Evolutionary conservation across 53 echinoderm and acorn worm genomes (phyloP), one percentile per base, ranked within the genome.

Genomic region (Apostichopus leukothele): DNA sequence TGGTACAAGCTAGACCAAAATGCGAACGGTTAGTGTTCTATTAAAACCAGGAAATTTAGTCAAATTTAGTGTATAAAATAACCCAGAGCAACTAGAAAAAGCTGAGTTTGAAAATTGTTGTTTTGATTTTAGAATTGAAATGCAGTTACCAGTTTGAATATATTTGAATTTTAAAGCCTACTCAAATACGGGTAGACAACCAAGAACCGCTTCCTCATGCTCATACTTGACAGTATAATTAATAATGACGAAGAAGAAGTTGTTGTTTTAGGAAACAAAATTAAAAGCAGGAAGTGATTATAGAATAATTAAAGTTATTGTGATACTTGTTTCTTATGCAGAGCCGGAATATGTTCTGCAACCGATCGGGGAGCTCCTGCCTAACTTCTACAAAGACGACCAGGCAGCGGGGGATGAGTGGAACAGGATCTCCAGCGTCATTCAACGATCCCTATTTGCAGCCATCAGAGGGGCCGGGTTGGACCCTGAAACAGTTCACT

Each of bases 321-420:
- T 39, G 39, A 39, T 74, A 14, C 20, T 57, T 76, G 39, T 53
- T 84, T 53, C 59, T 4, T 27, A 75, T 71, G 25, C 89, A 96
- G 96, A 96, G 5, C 26, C 81, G 11, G 94, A 94, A n/a, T 95
- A 90, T 53, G 88, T 96, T 21, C 79, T 96, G 77, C 96, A 96
- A 61, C 96, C 96, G 12, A 95, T 96, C 8, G 89, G 86, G 23
- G 84, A 87, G 21, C 90, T 92, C 67, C 89, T 93, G 9, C 86
- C 92, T 9, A 92, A 90, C 26, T 94, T 86, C 77, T 89, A 90
- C 74, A 89, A 92, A 39, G 67, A 89, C 20, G 88, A 93, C 52
- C 16, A 71, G 22, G 73, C 52, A 1, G 95, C 88, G n/a, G 51
- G 73, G 6, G 89, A 90, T 18, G 73, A 88, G 55, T 96, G 96